phyloP scores from a whole-genome alignment of 2,888 invertebrate genomes.

The Hydropsyche betteni region DNA sequence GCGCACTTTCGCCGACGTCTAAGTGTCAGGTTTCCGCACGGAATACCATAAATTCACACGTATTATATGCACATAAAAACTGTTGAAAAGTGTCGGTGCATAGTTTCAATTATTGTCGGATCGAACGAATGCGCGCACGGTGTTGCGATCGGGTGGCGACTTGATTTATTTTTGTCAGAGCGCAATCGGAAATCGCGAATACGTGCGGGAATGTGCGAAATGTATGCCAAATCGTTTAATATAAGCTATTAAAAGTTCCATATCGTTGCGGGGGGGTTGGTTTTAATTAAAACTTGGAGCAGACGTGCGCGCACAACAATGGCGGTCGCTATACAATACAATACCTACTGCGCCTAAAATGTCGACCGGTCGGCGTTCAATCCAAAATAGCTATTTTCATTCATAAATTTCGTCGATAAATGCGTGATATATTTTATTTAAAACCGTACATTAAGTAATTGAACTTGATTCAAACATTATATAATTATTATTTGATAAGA shows the following conservation, averaged over 20 bases:
- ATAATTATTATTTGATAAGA: no score
- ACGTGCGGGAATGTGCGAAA: conserved; percentile 32
- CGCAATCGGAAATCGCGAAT: conserved; percentile 19
- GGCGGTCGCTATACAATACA: background rate
- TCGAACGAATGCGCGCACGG: no score
- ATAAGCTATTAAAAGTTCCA: conserved; percentile 50
- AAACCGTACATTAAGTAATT: no score
- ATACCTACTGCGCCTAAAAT: conserved; percentile 7
- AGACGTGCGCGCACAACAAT: conserved; percentile 36
- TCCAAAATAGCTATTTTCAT: background rate
- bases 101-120: no score
- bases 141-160: background rate
- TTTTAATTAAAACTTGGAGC: conserved; percentile 49
- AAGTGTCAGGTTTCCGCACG: no score
- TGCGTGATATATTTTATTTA: no score
- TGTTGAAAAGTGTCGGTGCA: background rate
- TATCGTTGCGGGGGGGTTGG: conserved; percentile 41
- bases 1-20: no score
- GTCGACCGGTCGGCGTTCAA: conserved; percentile 14
- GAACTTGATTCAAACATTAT: no score
- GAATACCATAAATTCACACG: no score
- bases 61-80: no score
- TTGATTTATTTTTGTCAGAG: conserved; percentile 7
- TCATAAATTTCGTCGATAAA: no score
- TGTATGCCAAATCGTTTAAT: conserved; percentile 44